Evolutionary conservation across 1,140 invertebrate species (phyloP).

Genomic region (Tetragnatha versicolor): DNA sequence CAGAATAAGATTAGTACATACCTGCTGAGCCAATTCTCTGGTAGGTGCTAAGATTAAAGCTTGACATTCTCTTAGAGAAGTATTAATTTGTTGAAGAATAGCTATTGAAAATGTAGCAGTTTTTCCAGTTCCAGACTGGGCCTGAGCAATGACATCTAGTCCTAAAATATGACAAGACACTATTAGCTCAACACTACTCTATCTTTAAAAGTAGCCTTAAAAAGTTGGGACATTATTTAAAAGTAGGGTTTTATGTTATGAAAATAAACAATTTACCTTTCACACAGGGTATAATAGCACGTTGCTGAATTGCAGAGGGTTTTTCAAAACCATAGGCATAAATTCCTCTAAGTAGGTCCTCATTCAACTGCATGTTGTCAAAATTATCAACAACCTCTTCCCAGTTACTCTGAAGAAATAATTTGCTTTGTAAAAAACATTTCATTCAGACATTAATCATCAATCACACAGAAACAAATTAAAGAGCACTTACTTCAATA

Average conservation of each 20-base stretch:
- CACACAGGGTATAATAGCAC: slow-evolving; percentile 98
- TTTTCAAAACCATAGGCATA: slow-evolving; percentile 99
- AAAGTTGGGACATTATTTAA: too few relatives aligned
- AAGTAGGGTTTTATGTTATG: too few relatives aligned
- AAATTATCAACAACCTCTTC: slow-evolving; percentile 92
- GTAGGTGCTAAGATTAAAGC: slow-evolving; percentile 98
- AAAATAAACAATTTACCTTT: slow-evolving; percentile 64
- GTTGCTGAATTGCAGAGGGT: slow-evolving; percentile 98
- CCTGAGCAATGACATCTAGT: slow-evolving; percentile 98
- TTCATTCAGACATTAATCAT: neutral
- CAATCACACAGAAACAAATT: neutral
- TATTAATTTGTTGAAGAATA: slow-evolving; percentile 97
- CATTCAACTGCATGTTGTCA: slow-evolving; percentile 92
- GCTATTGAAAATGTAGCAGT: slow-evolving; percentile 99
- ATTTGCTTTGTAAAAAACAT: neutral
- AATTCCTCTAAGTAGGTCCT: slow-evolving; percentile 92
- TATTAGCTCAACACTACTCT: neutral
- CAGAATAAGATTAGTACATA: too few relatives aligned
- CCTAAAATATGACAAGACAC: slow-evolving; percentile 66
- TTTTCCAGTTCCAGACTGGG: slow-evolving; percentile 98
- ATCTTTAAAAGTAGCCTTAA: too few relatives aligned
- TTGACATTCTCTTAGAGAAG: slow-evolving; percentile 86
- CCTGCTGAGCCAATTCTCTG: slow-evolving; percentile 96
- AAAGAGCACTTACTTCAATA: slow-evolving; percentile 68
- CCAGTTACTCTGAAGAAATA: slow-evolving; percentile 69